These are phyloP conservation scores for Astreopora myriophthalma DNA, from an alignment of 64 coral and sea anemone species.

Conservation along the genomic window DNA sequence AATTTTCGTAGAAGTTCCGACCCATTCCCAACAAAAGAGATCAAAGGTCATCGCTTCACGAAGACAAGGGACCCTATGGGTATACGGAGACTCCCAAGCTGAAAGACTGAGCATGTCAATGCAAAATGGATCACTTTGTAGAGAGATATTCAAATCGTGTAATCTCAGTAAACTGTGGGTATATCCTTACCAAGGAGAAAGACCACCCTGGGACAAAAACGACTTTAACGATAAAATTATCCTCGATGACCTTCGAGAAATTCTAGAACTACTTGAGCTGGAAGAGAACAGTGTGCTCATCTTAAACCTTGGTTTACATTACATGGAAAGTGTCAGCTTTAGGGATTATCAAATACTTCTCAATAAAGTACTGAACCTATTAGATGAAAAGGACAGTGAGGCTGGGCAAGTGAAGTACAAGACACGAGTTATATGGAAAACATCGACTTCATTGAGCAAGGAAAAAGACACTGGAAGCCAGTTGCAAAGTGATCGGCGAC, in stretches of 20 bases:
- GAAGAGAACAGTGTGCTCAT: slow-evolving; percentile 81
- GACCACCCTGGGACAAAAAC: slow-evolving; percentile 58
- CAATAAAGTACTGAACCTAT: slow-evolving; percentile 48
- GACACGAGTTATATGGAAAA: slow-evolving; percentile 88
- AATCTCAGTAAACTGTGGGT: slow-evolving; percentile 84
- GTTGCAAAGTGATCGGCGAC: slow-evolving; percentile 57
- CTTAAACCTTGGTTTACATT: slow-evolving; percentile 90
- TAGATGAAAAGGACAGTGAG: slow-evolving; percentile 24
- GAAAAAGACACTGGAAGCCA: slow-evolving; percentile 78
- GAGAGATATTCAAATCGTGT: slow-evolving; percentile 75
- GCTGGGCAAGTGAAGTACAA: slow-evolving; percentile 18
- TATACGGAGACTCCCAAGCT: slow-evolving; percentile 94
- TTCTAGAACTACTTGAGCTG: slow-evolving; percentile 64
- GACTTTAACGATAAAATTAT: slow-evolving; percentile 81
- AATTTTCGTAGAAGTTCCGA: background rate
- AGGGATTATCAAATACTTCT: slow-evolving; percentile 66
- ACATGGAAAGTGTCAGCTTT: slow-evolving; percentile 60
- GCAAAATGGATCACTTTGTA: slow-evolving; percentile 57
- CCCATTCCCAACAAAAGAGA: background rate
- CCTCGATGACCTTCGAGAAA: slow-evolving; percentile 36
- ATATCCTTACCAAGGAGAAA: slow-evolving; percentile 50
- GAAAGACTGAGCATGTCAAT: slow-evolving; percentile 66
- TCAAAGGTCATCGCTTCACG: background rate
- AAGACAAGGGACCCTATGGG: slow-evolving; percentile 34
- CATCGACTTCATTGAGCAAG: slow-evolving; percentile 80